Base-by-base conservation (phyloP, 2,797 vertebrate species). In the Strix occidentalis region DNA sequence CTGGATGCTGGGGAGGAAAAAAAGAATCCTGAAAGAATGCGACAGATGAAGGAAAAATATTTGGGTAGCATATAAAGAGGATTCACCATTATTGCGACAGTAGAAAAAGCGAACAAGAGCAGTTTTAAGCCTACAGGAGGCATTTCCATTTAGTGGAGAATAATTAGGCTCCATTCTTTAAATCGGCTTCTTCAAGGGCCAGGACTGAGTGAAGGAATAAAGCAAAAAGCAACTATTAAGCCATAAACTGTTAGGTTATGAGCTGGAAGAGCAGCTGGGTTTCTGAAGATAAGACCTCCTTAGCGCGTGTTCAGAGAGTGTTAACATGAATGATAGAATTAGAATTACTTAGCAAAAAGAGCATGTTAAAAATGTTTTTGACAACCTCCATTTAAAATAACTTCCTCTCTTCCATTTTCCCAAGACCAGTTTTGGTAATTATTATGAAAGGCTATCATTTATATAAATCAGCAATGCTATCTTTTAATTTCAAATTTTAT, bases 211-310 rank as follows among this genome's bases (percentile, higher is more conserved):
- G 60, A 95, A 92, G 70, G 70, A 95, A 95, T 70, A 95, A 94
- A 95, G 91, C 39, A 90, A 94, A 96, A 95, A 78, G 72, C 74
- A 95, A 87, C 87, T 89, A 90, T 53, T 88, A 94, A 93, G 80
- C 70, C 12, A 11, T 89, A 96, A 95, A 96, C 74, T 92, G 90
- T 87, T 87, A 84, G 63, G 88, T 92, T 95, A 94, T 80, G 94
- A 96, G 94, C 81, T 96, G 80, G 89, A 95, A 94, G 93, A 96
- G 69, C 96, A 96, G 93, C 95, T 96, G 95, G 66, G 63, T 95
- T 96, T 96, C 94, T 95, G 94, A 95, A 96, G 94, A 97, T 95
- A 96, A 96, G 95, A 93, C 95, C 50, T 90, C 92, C 80, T 93
- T 33, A 93, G 80, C 74, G 83, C 87, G 63, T 74, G 63, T 92